Conservation (phyloP, 1,140 invertebrate genomes). For the Orussus abietinus region DNA sequence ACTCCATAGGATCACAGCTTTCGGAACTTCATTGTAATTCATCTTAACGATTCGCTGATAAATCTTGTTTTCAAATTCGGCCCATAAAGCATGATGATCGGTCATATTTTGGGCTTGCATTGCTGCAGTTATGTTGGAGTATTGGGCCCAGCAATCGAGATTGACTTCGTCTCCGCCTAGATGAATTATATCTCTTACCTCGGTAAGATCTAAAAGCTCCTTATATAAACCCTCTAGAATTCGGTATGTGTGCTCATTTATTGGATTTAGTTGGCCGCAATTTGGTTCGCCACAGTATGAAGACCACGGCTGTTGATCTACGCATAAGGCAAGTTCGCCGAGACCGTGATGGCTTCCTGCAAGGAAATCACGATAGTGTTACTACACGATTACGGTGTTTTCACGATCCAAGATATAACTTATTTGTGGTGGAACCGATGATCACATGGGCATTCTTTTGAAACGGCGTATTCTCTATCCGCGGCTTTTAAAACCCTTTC, state of each 20-base stretch:
- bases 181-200: slow-evolving; percentile 65
- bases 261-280: slow-evolving; percentile 80
- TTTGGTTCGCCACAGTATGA: slow-evolving; percentile 76
- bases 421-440: too few species aligned
- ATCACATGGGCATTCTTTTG: too few species aligned
- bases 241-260: slow-evolving; percentile 69
- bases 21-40: slow-evolving; percentile 62
- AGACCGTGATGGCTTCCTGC: slow-evolving; percentile 61
- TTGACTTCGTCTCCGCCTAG: slow-evolving; percentile 84
- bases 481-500: too few species aligned
- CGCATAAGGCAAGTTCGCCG: slow-evolving; percentile 69
- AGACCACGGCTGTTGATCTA: slow-evolving; percentile 71
- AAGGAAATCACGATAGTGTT: too few species aligned
- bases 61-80: slow-evolving; percentile 67
- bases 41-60: slow-evolving; percentile 60
- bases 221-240: slow-evolving; percentile 66
- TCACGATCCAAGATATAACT: too few species aligned
- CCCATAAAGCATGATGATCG: slow-evolving; percentile 72
- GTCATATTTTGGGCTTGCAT: slow-evolving; percentile 65
- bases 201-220: slow-evolving; percentile 44
- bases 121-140: slow-evolving; percentile 46
- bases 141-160: slow-evolving; percentile 70
- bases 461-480: too few species aligned
- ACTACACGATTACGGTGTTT: too few species aligned
- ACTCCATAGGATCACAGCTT: slow-evolving; percentile 71